These are phyloP conservation scores for Trachelus troglodyta DNA, from an alignment of 2,888 invertebrate species.

Conservation along the genomic window DNA sequence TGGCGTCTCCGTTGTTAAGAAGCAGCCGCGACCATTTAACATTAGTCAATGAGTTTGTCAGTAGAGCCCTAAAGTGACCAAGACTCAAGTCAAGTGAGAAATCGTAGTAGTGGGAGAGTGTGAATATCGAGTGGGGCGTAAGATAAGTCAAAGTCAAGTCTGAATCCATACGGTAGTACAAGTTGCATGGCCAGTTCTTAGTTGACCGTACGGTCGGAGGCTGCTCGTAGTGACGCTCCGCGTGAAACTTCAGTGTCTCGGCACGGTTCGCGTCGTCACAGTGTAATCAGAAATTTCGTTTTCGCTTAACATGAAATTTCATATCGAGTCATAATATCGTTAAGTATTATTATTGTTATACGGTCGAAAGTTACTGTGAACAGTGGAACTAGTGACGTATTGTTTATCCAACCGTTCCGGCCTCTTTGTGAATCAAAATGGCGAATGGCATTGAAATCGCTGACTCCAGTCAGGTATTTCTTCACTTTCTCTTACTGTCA, in stretches of 20 bases:
- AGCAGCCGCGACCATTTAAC: not conserved
- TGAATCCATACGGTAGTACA: not conserved
- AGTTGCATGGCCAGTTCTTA: not conserved
- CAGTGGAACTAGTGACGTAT: not conserved
- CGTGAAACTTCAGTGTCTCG: not conserved
- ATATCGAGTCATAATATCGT: not conserved
- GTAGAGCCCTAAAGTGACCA: not conserved
- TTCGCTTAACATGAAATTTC: not conserved
- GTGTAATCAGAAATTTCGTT: not conserved
- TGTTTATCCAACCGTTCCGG: not conserved
- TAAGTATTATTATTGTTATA: not conserved
- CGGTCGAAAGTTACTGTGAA: not conserved
- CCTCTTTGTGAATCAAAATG: not conserved
- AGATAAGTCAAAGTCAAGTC: not conserved
- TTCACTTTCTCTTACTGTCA: not conserved
- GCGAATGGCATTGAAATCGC: constrained; percentile 22
- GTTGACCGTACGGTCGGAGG: not conserved
- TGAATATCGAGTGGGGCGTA: not conserved
- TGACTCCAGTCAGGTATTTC: constrained; percentile 19
- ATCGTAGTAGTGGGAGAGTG: not conserved
- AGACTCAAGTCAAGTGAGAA: not conserved
- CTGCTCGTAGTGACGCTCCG: not conserved
- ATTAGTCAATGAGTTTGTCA: not conserved
- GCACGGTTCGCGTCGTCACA: not conserved
- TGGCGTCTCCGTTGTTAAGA: not conserved